Evolutionary conservation across 2,113 vertebrate species (phyloP).

Genomic region (Aldabrachelys gigantea): DNA sequence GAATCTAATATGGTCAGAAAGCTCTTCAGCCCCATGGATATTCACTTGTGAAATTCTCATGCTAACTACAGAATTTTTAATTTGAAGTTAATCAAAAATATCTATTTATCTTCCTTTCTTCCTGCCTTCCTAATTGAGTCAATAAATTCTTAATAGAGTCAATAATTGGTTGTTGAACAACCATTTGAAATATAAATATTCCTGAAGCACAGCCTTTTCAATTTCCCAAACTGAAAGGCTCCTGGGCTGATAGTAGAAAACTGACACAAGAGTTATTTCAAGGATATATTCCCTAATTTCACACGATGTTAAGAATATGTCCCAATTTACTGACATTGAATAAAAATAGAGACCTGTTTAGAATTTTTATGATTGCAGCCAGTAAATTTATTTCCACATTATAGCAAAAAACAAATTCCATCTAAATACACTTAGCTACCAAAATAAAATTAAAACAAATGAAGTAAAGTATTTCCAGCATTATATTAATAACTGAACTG

Average conservation of each 20-base stretch:
- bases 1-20: neutral
- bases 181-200: neutral
- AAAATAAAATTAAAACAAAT: neutral
- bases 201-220: neutral
- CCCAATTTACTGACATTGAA: neutral
- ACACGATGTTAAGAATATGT: neutral
- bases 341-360: neutral
- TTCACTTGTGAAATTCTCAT: neutral
- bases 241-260: neutral
- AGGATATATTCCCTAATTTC: neutral
- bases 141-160: neutral
- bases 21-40: neutral
- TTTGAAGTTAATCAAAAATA: neutral
- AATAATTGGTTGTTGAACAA: neutral
- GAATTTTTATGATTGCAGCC: neutral
- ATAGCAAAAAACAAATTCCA: neutral
- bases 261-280: neutral
- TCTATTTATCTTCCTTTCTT: neutral
- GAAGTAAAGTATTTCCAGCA: neutral
- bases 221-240: neutral
- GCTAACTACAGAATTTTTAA: neutral
- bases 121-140: neutral
- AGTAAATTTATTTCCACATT: rapidly evolving
- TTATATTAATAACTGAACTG: neutral
- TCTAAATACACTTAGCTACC: neutral